Percentiles rank a stretch among this genome's conserved stretches.
Conservation (phyloP, 2,888 invertebrate species). For the Lasioglossum morio region DNA sequence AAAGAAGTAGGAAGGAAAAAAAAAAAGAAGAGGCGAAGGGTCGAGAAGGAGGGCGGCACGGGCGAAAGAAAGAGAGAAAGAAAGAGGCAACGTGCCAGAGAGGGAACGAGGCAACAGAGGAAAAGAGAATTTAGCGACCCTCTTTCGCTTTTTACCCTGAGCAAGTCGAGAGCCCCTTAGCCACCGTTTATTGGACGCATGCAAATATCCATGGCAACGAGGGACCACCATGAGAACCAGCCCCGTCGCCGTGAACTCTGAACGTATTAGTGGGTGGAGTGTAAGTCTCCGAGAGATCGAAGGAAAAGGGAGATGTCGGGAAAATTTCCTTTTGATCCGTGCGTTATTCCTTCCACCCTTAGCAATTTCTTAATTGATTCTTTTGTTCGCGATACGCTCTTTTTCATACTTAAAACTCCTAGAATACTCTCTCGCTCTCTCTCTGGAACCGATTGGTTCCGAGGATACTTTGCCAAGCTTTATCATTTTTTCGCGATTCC, state of each 20-base stretch:
- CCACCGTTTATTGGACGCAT: constrained; percentile 85
- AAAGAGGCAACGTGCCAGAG: constrained; percentile 32
- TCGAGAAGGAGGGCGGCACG: constrained; percentile 51
- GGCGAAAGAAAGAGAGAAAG: constrained; percentile 40
- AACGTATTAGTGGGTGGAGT: constrained; percentile 55
- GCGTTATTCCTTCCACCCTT: constrained; percentile 49
- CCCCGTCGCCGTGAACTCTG: constrained; percentile 60
- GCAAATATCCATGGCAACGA: constrained; percentile 85
- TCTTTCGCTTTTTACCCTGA: constrained; percentile 82
- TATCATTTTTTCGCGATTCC: not conserved
- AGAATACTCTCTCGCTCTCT: not conserved
- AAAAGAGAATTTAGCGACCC: constrained; percentile 82
- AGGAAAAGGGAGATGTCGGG: constrained; percentile 39
- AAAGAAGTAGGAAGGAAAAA: constrained; percentile 49
- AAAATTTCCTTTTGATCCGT: constrained; percentile 69
- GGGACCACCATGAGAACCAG: constrained; percentile 67
- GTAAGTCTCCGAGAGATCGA: constrained; percentile 45
- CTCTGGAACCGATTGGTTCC: not conserved
- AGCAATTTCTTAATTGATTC: constrained; percentile 68
- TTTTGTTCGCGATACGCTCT: constrained; percentile 48
- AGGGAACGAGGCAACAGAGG: constrained; percentile 62
- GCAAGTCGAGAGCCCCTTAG: constrained; percentile 83
- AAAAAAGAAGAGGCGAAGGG: constrained; percentile 31
- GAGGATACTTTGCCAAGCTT: not conserved
- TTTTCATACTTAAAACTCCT: constrained; percentile 17